A percentile compares a stretch with the other conserved stretches of the same genome.
phyloP scores from a whole-genome alignment of 2,888 invertebrate species.

The Amaurobius ferox region DNA sequence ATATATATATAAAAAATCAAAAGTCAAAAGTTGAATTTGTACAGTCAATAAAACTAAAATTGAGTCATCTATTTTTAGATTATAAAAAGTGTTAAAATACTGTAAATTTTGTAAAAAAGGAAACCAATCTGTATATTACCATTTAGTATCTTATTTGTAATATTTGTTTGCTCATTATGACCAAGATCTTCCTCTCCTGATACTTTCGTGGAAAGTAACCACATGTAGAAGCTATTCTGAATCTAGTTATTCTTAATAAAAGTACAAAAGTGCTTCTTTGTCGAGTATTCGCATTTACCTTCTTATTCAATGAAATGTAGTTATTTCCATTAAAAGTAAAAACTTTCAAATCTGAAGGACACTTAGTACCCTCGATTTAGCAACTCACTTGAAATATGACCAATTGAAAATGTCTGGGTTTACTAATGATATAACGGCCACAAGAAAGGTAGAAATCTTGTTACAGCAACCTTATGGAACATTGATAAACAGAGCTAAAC shows the following conservation, averaged over 20 bases:
- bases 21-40: background rate
- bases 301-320: too few species aligned
- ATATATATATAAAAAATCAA: background rate
- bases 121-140: background rate
- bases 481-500: too few species aligned
- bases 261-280: background rate
- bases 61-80: conserved; percentile 3
- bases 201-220: background rate
- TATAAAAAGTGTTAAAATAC: background rate
- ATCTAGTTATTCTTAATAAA: conserved; percentile 3
- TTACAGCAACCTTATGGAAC: too few species aligned
- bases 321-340: too few species aligned
- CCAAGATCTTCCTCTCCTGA: background rate
- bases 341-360: too few species aligned
- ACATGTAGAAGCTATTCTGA: background rate
- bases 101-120: conserved; percentile 7
- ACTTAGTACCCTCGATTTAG: too few species aligned
- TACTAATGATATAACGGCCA: too few species aligned
- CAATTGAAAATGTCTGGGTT: too few species aligned
- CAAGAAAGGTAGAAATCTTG: too few species aligned
- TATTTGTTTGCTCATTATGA: background rate
- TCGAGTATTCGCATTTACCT: too few species aligned
- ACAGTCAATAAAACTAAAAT: background rate
- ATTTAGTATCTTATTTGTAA: background rate
- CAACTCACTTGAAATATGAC: too few species aligned